Evolutionary conservation across 2,888 invertebrate species (phyloP), one percentile per base, ranked within the genome.

Genomic region (Osmoderma eremita): DNA sequence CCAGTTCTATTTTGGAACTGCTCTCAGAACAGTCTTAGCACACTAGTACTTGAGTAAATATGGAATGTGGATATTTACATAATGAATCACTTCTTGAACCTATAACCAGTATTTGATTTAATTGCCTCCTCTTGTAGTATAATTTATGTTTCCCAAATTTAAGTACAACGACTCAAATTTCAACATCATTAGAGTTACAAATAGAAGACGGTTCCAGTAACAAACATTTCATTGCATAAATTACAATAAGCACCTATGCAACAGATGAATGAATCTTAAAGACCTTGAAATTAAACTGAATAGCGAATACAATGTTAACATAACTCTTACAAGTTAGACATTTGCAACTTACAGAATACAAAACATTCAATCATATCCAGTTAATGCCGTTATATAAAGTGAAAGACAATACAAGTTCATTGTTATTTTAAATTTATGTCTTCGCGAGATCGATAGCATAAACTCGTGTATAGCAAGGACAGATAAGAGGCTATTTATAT

Each of bases 61-160:
- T 61, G 58, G 58, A 61, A 61, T 61, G 58, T 61, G 30, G 58
- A 61, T 61, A 61, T 45, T 61, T 61, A 61, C 58, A 30, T 48
- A 61, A 61, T 61, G 58, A 61, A 61, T 61, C 58, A 61, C 45
- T 61, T 17, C 58, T 15, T 61, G 45, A 61, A 45, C 45, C 45
- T 45, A 24, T 61, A 61, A 61, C 30, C 45, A 61, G 58, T 61
- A 61, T 61, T 61, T 61, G 17, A 61, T 61, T 61, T 61, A 61
- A 61, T 61, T 61, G 24, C 58, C 58, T 61, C 58, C 15, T 13
- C 30, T 42, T 61, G 18, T 30, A 45, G 24, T 36, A 6, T 45
- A 45, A 61, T 61, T 61, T 48, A 61, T 61, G 15, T 17, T 45
- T 17, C 45, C n/a, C 6, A 36, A 42, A 61, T 61, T 30, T 45